A percentile compares a stretch with the other conserved stretches of the same genome.
Conservation (phyloP, 2,888 invertebrate species). For the Mythimna vitellina region DNA sequence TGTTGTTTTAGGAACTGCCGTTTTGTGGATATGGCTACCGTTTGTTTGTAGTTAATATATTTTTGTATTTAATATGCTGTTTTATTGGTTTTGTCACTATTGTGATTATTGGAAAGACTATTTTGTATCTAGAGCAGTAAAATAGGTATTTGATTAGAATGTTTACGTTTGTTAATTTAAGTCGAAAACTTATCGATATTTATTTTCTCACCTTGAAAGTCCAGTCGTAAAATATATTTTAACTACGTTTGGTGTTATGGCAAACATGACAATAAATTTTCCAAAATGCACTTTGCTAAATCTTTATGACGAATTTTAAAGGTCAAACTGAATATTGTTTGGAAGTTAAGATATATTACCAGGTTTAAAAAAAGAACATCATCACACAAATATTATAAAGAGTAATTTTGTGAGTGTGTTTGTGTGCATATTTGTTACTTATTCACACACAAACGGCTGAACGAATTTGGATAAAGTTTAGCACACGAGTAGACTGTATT, state of each 20-base stretch:
- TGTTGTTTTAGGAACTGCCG: not conserved
- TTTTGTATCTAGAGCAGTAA: not conserved
- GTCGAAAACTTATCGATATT: not conserved
- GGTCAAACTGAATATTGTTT: not conserved
- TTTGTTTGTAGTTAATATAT: not conserved
- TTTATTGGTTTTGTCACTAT: not conserved
- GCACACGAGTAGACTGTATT: no score
- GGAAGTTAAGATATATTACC: not conserved
- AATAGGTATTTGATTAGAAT: not conserved
- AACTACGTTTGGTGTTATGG: not conserved
- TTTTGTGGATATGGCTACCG: not conserved
- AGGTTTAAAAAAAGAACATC: not conserved
- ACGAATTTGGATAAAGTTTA: no score
- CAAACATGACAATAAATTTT: slow-evolving; percentile 17
- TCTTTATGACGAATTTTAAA: not conserved
- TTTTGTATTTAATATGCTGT: not conserved
- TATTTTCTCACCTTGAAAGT: slow-evolving; percentile 9
- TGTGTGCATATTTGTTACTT: no score
- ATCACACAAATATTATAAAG: no score
- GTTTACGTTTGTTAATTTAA: not conserved
- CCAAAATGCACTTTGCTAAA: not conserved
- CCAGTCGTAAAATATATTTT: slow-evolving; percentile 16
- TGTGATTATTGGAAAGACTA: not conserved
- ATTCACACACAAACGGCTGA: no score
- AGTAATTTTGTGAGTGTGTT: no score